phyloP scores from a whole-genome alignment of 1,140 invertebrate genomes.

The Pogonomyrmex barbatus region DNA sequence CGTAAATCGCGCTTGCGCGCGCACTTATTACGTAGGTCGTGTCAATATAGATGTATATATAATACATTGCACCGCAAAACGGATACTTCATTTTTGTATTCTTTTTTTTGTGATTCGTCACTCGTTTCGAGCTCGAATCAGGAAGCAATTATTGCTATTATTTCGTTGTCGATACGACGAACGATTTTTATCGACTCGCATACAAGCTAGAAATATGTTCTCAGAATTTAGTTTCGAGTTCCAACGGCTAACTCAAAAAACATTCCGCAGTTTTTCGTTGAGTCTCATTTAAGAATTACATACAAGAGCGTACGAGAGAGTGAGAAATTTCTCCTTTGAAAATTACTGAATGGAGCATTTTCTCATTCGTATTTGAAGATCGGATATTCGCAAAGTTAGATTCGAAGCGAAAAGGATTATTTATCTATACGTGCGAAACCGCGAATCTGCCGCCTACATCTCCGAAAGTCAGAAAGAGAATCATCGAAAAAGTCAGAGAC shows the following conservation, averaged over 20 bases:
- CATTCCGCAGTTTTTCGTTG: neutral
- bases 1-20: conserved; percentile 32
- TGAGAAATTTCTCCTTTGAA: neutral
- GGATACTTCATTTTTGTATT: conserved; percentile 18
- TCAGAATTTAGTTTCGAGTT: neutral
- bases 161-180: conserved; percentile 3
- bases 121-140: neutral
- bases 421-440: neutral
- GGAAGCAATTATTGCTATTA: conserved; percentile 55
- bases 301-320: neutral
- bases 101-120: neutral
- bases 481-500: conserved; percentile 20
- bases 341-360: neutral
- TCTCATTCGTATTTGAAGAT: neutral
- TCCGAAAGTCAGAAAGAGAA: neutral
- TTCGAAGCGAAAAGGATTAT: neutral
- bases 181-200: conserved; percentile 21
- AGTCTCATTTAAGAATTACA: conserved; percentile 6
- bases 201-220: neutral
- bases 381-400: neutral
- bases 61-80: conserved; percentile 25
- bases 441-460: neutral
- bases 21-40: neutral
- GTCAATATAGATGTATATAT: conserved; percentile 25
- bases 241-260: neutral